These are phyloP conservation scores for Ceratoteleas bidentatus DNA, from an alignment of 1,140 invertebrate genomes.

Conservation along the genomic window DNA sequence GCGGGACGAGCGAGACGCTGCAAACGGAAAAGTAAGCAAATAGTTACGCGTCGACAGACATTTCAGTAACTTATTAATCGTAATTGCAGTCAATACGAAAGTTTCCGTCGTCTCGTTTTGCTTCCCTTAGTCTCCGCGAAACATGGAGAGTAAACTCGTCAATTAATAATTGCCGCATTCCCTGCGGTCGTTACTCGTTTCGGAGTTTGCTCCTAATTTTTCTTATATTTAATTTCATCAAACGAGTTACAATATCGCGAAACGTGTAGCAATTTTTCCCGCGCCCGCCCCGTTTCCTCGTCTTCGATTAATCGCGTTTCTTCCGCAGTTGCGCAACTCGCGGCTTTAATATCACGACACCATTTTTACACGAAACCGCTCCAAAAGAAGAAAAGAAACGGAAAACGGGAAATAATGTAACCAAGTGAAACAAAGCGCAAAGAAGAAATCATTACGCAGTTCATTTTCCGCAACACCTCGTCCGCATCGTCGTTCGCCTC, in stretches of 20 bases:
- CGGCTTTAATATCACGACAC: neutral
- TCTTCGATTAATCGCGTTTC: constrained; percentile 28
- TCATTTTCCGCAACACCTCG: neutral
- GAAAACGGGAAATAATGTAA: too few species aligned
- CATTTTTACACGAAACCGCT: neutral
- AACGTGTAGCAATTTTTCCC: constrained; percentile 43
- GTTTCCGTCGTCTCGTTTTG: constrained; percentile 66
- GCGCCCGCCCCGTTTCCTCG: neutral
- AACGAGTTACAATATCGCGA: constrained; percentile 47
- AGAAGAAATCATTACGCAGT: neutral
- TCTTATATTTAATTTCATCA: constrained; percentile 70
- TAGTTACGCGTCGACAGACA: constrained; percentile 39
- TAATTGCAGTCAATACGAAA: constrained; percentile 73
- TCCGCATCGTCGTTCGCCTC: neutral
- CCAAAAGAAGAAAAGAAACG: neutral
- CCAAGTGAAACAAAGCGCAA: neutral
- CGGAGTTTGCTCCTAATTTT: constrained; percentile 58
- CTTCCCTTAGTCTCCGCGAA: constrained; percentile 46
- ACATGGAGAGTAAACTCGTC: constrained; percentile 72
- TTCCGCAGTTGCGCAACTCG: constrained; percentile 6
- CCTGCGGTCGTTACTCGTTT: constrained; percentile 62
- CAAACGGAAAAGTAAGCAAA: constrained; percentile 48
- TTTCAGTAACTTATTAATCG: constrained; percentile 72
- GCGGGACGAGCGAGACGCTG: constrained; percentile 7
- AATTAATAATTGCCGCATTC: constrained; percentile 74